Conservation (phyloP, 2,797 vertebrate species). For the Kryptolebias ocellatus region DNA sequence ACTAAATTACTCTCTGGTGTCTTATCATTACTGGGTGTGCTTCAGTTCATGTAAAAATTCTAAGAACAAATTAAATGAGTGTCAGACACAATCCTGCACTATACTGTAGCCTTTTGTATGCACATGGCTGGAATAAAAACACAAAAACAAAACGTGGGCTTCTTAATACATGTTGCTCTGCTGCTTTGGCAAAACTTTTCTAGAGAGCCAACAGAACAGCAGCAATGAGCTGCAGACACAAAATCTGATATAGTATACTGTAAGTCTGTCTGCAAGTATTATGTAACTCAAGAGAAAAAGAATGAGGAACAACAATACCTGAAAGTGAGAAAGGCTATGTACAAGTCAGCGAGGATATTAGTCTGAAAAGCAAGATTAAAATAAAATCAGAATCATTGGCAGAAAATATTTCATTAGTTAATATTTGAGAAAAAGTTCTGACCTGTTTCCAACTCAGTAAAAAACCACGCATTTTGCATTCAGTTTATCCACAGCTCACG, state of each 20-base stretch:
- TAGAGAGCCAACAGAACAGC: background rate
- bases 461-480: conserved; percentile 34
- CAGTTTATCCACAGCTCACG: background rate
- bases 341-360: conserved; percentile 65
- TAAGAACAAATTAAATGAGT: background rate
- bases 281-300: background rate
- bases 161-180: background rate
- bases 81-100: background rate
- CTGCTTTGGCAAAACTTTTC: conserved; percentile 1
- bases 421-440: background rate
- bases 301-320: conserved; percentile 70
- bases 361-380: conserved; percentile 68
- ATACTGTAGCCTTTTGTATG: background rate
- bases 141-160: background rate
- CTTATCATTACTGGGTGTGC: background rate
- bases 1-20: background rate
- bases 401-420: background rate
- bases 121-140: background rate
- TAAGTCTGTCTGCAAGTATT: background rate
- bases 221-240: background rate
- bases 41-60: background rate
- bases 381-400: background rate
- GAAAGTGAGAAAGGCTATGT: conserved; percentile 68
- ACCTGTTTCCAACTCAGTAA: conserved; percentile 42
- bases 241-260: background rate